Evolutionary conservation across 2,888 invertebrate genomes (phyloP).

Genomic region (Caenorhabditis drosophilae): DNA sequence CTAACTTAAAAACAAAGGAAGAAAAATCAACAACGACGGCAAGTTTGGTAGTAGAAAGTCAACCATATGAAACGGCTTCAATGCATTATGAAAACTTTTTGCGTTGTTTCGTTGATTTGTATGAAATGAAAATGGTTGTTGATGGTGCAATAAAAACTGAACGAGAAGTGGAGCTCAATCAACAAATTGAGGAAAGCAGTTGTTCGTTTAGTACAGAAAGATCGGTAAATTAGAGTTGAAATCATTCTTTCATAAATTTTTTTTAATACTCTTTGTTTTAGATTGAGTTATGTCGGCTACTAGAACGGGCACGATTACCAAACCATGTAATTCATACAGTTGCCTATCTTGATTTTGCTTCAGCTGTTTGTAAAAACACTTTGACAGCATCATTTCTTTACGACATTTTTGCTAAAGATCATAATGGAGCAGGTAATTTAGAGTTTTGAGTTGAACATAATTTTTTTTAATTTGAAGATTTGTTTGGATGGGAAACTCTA

Average conservation of each 20-base stretch:
- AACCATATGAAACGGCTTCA: slow-evolving; percentile 14
- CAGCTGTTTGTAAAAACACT: slow-evolving; percentile 41
- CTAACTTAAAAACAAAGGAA: slow-evolving; percentile 5
- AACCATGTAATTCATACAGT: slow-evolving; percentile 50
- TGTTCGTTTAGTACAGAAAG: slow-evolving; percentile 28
- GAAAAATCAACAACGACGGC: neutral
- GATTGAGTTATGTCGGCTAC: slow-evolving; percentile 45
- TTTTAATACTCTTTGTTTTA: slow-evolving; percentile 10
- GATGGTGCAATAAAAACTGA: slow-evolving; percentile 2
- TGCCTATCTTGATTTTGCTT: slow-evolving; percentile 46
- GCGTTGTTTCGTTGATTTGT: slow-evolving; percentile 44
- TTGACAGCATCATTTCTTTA: slow-evolving; percentile 46
- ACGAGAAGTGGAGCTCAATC: slow-evolving; percentile 11
- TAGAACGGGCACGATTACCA: slow-evolving; percentile 46
- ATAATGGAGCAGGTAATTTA: slow-evolving; percentile 19
- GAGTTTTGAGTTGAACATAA: neutral
- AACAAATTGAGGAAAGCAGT: slow-evolving; percentile 28
- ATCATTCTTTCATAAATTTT: neutral
- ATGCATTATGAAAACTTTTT: slow-evolving; percentile 43
- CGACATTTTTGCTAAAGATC: slow-evolving; percentile 44
- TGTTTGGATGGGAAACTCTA: slow-evolving; percentile 49
- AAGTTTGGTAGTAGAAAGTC: neutral
- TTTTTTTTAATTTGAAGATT: slow-evolving; percentile 6
- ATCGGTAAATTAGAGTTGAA: slow-evolving; percentile 29
- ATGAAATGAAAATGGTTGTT: slow-evolving; percentile 22